Evolutionary conservation across 2,888 invertebrate genomes (phyloP).

Genomic region (Diploptera punctata): DNA sequence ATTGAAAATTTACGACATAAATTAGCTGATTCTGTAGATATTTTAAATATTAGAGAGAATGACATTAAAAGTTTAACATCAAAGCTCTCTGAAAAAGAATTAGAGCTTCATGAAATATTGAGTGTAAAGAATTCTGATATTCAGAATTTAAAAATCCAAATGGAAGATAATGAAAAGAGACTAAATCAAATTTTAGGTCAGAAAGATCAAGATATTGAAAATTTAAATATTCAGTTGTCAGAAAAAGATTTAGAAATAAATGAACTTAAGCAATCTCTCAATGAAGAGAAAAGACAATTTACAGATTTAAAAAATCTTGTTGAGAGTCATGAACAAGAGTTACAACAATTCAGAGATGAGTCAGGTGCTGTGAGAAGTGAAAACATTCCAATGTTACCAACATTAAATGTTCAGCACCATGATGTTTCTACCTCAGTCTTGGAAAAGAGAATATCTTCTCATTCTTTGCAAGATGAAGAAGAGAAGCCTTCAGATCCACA

Average conservation of each 20-base stretch:
- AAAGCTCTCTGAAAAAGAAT: conserved; percentile 45
- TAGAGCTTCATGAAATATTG: conserved; percentile 45
- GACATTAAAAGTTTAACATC: conserved; percentile 44
- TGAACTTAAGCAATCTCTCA: conserved; percentile 48
- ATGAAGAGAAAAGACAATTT: conserved; percentile 63
- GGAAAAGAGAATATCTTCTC: background rate
- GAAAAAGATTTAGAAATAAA: conserved; percentile 47
- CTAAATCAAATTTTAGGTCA: conserved; percentile 44
- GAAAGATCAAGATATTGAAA: conserved; percentile 46
- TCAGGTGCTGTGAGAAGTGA: conserved; percentile 30
- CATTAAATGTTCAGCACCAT: background rate
- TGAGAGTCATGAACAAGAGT: conserved; percentile 65
- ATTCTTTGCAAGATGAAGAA: background rate
- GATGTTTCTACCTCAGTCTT: background rate
- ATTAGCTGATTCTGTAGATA: background rate
- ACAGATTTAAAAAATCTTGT: conserved; percentile 66
- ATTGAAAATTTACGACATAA: background rate
- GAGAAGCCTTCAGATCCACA: conserved; percentile 45
- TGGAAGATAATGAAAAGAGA: conserved; percentile 42
- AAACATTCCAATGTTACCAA: background rate
- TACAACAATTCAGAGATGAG: conserved; percentile 57
- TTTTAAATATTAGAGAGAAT: conserved; percentile 6
- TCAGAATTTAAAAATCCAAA: conserved; percentile 47
- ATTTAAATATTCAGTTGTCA: conserved; percentile 45
- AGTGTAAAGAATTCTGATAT: conserved; percentile 47